Conservation (phyloP, 1,140 invertebrate species). For the Tetranychus cinnabarinus region DNA sequence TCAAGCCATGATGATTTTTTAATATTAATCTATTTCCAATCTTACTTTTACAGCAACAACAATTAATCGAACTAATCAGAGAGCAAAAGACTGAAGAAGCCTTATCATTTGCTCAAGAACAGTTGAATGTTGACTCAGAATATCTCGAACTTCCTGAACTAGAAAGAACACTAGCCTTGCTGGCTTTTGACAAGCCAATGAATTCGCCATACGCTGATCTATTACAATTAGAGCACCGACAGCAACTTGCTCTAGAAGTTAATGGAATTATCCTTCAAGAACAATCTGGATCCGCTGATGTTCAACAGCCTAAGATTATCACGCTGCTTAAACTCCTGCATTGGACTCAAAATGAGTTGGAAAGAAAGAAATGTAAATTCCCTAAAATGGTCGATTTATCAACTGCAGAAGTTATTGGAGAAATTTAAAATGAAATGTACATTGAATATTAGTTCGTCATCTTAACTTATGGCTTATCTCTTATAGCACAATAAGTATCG, state of each 20-base stretch:
- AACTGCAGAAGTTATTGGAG: not conserved
- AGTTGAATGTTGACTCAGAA: slow-evolving; percentile 72
- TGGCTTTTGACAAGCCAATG: slow-evolving; percentile 90
- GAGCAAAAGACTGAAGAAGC: slow-evolving; percentile 77
- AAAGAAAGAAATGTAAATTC: slow-evolving; percentile 76
- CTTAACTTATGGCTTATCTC: not conserved
- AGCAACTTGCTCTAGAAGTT: slow-evolving; percentile 91
- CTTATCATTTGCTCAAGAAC: slow-evolving; percentile 78
- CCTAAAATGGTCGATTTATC: slow-evolving; percentile 74
- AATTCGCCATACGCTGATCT: slow-evolving; percentile 84
- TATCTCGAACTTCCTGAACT: slow-evolving; percentile 31
- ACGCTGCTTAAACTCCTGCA: slow-evolving; percentile 72
- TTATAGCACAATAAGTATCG: too few relatives aligned
- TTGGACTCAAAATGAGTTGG: slow-evolving; percentile 83
- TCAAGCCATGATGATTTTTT: too few relatives aligned
- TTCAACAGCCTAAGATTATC: slow-evolving; percentile 51
- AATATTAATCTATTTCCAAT: not conserved
- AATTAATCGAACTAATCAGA: slow-evolving; percentile 77
- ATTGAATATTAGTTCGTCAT: not conserved
- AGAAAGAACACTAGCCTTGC: slow-evolving; percentile 59
- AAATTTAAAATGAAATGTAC: not conserved
- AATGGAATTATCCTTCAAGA: slow-evolving; percentile 84
- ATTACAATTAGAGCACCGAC: slow-evolving; percentile 65
- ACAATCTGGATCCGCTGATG: slow-evolving; percentile 65
- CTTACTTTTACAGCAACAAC: slow-evolving; percentile 44